A percentile compares a stretch with the other conserved stretches of the same genome.
Evolutionary conservation across 2,113 vertebrate species (phyloP).

Genomic region (Rhipidura dahli): DNA sequence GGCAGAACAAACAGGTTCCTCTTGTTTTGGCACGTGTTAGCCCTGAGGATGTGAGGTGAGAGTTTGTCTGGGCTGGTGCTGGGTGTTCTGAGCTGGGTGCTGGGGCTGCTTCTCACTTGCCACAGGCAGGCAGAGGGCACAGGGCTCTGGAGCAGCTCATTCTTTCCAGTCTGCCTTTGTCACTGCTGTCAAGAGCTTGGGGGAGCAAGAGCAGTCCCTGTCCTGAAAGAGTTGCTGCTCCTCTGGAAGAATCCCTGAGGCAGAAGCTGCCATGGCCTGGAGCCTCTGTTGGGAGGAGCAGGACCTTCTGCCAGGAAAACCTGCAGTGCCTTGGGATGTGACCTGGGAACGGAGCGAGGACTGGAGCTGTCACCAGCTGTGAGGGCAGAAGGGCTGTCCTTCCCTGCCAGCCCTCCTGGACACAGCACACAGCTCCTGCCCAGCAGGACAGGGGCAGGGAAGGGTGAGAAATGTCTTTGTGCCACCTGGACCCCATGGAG

Average conservation of each 20-base stretch:
- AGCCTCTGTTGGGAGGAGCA: background rate
- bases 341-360: background rate
- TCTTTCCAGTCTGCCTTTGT: background rate
- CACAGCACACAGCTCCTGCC: background rate
- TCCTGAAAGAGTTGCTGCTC: background rate
- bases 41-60: background rate
- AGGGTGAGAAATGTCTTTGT: fast-evolving
- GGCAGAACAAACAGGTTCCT: background rate
- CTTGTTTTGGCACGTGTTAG: background rate
- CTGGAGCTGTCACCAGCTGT: background rate
- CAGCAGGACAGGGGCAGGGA: too few relatives aligned
- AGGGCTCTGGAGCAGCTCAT: background rate
- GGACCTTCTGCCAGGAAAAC: background rate
- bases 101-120: background rate
- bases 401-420: background rate
- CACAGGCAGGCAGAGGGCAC: background rate
- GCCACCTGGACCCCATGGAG: background rate
- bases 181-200: background rate
- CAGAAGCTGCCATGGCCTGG: background rate
- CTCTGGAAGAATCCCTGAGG: background rate
- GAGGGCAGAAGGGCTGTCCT: background rate
- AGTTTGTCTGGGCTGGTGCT: background rate
- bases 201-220: background rate
- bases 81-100: background rate
- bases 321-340: fast-evolving